phyloP scores from a whole-genome alignment of 2,113 vertebrate genomes.

The Cyprinodon variegatus region DNA sequence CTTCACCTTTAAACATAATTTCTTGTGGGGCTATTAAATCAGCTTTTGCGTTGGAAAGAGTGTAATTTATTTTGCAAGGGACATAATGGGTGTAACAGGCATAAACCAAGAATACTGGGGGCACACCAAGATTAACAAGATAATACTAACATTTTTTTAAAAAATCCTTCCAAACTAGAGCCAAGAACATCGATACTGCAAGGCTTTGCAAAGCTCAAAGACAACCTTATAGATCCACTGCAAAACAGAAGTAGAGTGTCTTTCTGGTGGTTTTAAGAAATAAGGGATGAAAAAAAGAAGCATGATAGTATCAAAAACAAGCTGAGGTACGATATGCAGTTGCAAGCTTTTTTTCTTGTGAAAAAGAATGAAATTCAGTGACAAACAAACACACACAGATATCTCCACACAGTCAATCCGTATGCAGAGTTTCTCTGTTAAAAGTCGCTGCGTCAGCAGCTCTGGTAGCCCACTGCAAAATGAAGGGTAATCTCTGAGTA shows the following conservation, averaged over 20 bases:
- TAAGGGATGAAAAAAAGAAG: slow-evolving; percentile 37
- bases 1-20: too few species aligned
- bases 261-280: slow-evolving; percentile 13
- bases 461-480: slow-evolving; percentile 61
- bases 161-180: not conserved
- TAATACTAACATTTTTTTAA: not conserved
- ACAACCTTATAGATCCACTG: slow-evolving; percentile 41
- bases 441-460: slow-evolving; percentile 72
- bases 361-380: slow-evolving; percentile 8
- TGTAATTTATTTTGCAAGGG: too few species aligned
- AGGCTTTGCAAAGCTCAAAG: slow-evolving; percentile 46
- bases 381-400: slow-evolving; percentile 37
- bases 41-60: too few species aligned
- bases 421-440: slow-evolving; percentile 69
- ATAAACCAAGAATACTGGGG: too few species aligned
- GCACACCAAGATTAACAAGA: not conserved
- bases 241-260: slow-evolving; percentile 27
- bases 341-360: slow-evolving; percentile 6
- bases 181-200: not conserved
- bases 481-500: slow-evolving; percentile 73
- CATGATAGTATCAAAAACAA: slow-evolving; percentile 39
- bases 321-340: slow-evolving; percentile 23
- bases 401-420: slow-evolving; percentile 50
- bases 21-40: too few species aligned
- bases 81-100: too few species aligned